Conservation (phyloP, 2,113 vertebrate species). For the Ahaetulla prasina region DNA sequence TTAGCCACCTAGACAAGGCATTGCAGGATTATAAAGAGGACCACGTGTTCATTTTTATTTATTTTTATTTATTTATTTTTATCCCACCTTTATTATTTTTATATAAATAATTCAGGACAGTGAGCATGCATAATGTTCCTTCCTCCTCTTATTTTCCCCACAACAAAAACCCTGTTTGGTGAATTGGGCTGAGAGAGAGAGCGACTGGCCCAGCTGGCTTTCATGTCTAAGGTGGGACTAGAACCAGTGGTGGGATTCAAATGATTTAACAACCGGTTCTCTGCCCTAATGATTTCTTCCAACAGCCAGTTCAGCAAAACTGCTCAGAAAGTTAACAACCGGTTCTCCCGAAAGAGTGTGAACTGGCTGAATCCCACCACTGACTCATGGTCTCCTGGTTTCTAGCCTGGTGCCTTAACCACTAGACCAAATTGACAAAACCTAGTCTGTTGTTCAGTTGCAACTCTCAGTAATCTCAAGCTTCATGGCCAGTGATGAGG, state of each 20-base stretch:
- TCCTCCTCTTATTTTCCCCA: not conserved
- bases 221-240: not conserved
- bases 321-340: too few relatives aligned
- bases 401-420: not conserved
- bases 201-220: not conserved
- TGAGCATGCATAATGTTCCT: not conserved
- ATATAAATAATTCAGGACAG: not conserved
- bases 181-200: not conserved
- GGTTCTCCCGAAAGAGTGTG: too few relatives aligned
- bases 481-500: not conserved
- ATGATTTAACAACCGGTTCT: too few relatives aligned
- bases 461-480: not conserved
- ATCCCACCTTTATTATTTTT: not conserved
- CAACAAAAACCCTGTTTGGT: not conserved
- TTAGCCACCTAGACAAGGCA: not conserved
- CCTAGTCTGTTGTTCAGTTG: not conserved
- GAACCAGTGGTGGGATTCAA: too few relatives aligned
- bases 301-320: too few relatives aligned
- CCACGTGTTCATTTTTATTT: not conserved
- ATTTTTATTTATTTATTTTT: not conserved
- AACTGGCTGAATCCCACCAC: too few relatives aligned
- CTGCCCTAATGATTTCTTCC: too few relatives aligned
- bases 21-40: not conserved
- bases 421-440: not conserved
- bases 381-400: not conserved